A percentile compares a stretch with the other conserved stretches of the same genome.
Evolutionary conservation across 2,113 vertebrate species (phyloP).

Genomic region (Pycnonotus jocosus): DNA sequence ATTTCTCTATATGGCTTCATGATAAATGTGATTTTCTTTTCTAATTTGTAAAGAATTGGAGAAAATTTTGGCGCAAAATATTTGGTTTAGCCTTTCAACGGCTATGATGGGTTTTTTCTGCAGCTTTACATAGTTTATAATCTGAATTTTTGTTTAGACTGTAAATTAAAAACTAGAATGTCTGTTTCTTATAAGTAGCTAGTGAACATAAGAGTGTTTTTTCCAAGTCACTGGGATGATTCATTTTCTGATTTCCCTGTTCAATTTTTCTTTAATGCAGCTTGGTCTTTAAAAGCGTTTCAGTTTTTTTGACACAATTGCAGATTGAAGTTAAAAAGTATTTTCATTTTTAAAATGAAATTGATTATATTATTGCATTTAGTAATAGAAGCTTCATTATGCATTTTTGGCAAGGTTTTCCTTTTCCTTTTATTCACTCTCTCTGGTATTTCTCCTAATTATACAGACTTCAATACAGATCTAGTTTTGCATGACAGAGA

Average conservation of each 20-base stretch:
- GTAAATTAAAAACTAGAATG: not conserved
- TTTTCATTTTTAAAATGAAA: constrained; percentile 36
- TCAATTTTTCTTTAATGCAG: not conserved
- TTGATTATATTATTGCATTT: constrained; percentile 48
- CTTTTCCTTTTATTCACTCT: constrained; percentile 38
- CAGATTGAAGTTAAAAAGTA: constrained; percentile 39
- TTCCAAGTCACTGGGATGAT: not conserved
- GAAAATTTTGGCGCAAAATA: not conserved
- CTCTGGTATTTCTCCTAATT: constrained; percentile 47
- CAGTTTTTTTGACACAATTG: constrained; percentile 13
- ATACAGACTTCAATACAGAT: constrained; percentile 32
- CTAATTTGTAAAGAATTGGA: not conserved
- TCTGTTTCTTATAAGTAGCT: not conserved
- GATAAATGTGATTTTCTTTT: not conserved
- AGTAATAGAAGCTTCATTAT: constrained; percentile 48
- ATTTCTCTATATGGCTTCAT: not conserved
- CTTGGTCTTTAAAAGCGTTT: not conserved
- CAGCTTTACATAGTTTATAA: not conserved
- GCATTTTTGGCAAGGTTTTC: constrained; percentile 45
- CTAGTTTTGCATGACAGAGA: constrained; percentile 36
- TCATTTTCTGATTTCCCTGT: not conserved
- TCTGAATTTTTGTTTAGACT: not conserved
- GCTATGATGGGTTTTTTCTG: not conserved
- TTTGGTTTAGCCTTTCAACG: not conserved
- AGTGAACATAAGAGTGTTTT: not conserved